Percentiles rank a stretch among this genome's conserved stretches.
Conservation (phyloP, 2,888 invertebrate species). For the Nomada ferruginata region DNA sequence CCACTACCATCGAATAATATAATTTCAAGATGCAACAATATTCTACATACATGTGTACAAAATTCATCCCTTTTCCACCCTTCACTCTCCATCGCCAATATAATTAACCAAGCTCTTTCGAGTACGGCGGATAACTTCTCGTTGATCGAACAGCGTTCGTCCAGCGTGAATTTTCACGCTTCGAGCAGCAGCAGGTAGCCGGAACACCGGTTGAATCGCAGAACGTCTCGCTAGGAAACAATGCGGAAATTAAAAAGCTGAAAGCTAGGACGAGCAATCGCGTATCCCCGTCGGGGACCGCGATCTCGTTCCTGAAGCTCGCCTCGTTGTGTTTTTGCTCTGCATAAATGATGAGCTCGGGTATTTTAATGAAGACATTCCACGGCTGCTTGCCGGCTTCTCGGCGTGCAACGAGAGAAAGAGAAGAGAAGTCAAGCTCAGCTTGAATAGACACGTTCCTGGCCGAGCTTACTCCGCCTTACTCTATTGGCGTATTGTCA, state of each 20-base stretch:
- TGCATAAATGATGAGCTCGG: constrained; percentile 81
- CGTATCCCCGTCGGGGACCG: constrained; percentile 35
- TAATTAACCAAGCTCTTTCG: background rate
- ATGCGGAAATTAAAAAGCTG: constrained; percentile 60
- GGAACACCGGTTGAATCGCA: constrained; percentile 29
- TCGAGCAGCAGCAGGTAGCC: constrained; percentile 13
- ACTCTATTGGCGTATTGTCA: constrained; percentile 55
- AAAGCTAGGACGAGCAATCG: constrained; percentile 34
- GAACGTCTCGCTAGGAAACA: constrained; percentile 36
- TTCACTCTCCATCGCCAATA: background rate
- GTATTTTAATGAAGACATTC: constrained; percentile 83
- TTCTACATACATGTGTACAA: too few relatives aligned
- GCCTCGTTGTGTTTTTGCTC: constrained; percentile 81
- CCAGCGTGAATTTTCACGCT: constrained; percentile 42
- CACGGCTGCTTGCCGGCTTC: constrained; percentile 76
- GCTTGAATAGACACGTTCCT: constrained; percentile 69
- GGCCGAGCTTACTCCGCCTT: constrained; percentile 57
- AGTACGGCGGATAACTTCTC: background rate
- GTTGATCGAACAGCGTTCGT: constrained; percentile 4
- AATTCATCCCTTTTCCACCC: too few relatives aligned
- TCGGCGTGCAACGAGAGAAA: constrained; percentile 72
- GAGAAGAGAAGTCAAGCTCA: constrained; percentile 64
- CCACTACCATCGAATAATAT: too few relatives aligned
- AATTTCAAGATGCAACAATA: too few relatives aligned
- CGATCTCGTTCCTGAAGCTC: constrained; percentile 61